phyloP scores from a whole-genome alignment of 2,797 vertebrate species.

The Poecilia picta region DNA sequence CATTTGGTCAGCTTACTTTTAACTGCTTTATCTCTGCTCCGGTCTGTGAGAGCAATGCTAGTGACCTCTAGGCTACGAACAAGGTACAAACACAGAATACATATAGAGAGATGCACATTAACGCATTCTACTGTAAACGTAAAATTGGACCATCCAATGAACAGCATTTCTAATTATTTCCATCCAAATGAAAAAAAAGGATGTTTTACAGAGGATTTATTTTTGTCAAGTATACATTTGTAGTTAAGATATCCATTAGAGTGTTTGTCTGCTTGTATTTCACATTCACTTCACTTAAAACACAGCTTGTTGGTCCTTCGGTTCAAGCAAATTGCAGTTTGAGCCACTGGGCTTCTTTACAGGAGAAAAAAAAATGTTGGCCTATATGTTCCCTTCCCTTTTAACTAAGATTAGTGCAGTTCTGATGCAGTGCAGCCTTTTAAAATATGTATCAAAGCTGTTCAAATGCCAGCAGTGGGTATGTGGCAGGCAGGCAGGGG shows the following conservation, averaged over 20 bases:
- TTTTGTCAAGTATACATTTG: background rate
- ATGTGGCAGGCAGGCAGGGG: conserved; percentile 73
- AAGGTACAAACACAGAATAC: conserved; percentile 6
- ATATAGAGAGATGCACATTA: conserved; percentile 12
- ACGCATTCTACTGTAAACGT: background rate
- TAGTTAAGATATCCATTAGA: background rate
- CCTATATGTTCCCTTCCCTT: conserved; percentile 71
- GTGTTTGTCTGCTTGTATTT: background rate
- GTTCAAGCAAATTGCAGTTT: conserved; percentile 63
- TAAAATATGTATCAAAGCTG: conserved; percentile 84
- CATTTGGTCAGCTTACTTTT: conserved; percentile 75
- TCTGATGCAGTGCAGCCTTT: conserved; percentile 76
- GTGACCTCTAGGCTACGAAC: conserved; percentile 40
- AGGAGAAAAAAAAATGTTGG: conserved; percentile 52
- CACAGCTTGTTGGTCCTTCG: conserved; percentile 66
- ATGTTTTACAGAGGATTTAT: background rate
- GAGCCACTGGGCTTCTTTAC: conserved; percentile 53
- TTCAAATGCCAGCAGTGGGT: conserved; percentile 82
- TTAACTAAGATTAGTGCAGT: conserved; percentile 81
- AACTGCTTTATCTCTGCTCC: conserved; percentile 66
- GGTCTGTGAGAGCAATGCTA: conserved; percentile 56
- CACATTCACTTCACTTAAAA: conserved; percentile 44
- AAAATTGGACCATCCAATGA: background rate
- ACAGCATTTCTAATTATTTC: background rate
- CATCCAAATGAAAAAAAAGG: background rate